Percentiles rank a stretch among this genome's conserved stretches.
phyloP scores from a whole-genome alignment of 1,140 invertebrate genomes.

The Oncopeltus fasciatus region DNA sequence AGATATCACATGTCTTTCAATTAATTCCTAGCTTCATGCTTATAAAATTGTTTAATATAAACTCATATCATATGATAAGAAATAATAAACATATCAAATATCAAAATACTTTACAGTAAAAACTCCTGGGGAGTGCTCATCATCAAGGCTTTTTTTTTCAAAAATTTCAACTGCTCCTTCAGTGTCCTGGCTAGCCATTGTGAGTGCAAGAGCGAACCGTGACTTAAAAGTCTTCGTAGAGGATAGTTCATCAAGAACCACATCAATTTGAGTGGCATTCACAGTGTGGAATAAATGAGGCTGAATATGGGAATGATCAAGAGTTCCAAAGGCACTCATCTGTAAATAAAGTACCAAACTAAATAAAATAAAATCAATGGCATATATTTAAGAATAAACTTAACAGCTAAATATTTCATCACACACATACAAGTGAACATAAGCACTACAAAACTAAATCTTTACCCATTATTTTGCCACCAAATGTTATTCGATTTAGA shows the following conservation, averaged over 20 bases:
- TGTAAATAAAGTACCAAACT: slow-evolving; percentile 24
- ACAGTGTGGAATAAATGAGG: slow-evolving; percentile 47
- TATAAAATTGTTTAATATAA: no score
- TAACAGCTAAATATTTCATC: no score
- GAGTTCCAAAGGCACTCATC: slow-evolving; percentile 37
- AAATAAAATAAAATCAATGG: not conserved
- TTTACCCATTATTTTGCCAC: no score
- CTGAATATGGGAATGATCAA: slow-evolving; percentile 34
- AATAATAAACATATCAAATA: no score
- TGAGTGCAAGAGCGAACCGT: slow-evolving; percentile 42
- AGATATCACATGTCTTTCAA: no score
- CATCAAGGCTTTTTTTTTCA: slow-evolving; percentile 44
- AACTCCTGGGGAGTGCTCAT: slow-evolving; percentile 55
- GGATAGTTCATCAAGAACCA: slow-evolving; percentile 39
- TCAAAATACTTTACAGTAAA: slow-evolving; percentile 55
- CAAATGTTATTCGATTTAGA: no score
- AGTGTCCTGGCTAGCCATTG: slow-evolving; percentile 34
- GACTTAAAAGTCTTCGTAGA: slow-evolving; percentile 35
- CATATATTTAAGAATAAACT: no score
- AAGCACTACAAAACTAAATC: no score
- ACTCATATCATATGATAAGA: no score
- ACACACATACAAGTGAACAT: no score
- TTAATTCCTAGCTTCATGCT: no score
- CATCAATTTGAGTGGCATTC: slow-evolving; percentile 45
- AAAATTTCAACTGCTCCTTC: slow-evolving; percentile 31